A percentile compares a stretch with the other conserved stretches of the same genome.
Conservation (phyloP, 2,888 invertebrate species). For the Drosophila tripunctata region DNA sequence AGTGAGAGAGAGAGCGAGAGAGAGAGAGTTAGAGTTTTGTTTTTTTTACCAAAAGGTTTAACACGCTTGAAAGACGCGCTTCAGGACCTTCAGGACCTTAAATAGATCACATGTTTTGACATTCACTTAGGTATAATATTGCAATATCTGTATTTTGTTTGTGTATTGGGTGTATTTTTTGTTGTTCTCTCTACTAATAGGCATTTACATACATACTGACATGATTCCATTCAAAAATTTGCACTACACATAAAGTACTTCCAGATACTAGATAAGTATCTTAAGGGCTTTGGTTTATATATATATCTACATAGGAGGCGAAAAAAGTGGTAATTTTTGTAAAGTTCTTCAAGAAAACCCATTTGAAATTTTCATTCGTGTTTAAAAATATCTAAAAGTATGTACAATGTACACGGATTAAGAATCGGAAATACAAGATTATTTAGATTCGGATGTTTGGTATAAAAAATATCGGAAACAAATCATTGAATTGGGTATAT, state of each 20-base stretch:
- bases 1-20: conserved; percentile 33
- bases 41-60: conserved; percentile 58
- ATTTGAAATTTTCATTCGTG: too few relatives aligned
- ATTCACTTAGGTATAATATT: conserved; percentile 81
- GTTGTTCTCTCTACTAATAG: conserved; percentile 43
- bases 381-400: too few relatives aligned
- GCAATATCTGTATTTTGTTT: conserved; percentile 53
- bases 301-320: too few relatives aligned
- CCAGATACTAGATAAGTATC: conserved; percentile 27
- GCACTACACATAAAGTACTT: conserved; percentile 22
- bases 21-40: conserved; percentile 39
- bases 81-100: conserved; percentile 79
- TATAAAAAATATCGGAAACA: too few relatives aligned
- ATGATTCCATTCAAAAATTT: conserved; percentile 21
- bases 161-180: conserved; percentile 2
- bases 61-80: conserved; percentile 44
- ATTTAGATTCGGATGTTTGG: too few relatives aligned
- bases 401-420: too few relatives aligned
- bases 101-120: conserved; percentile 84
- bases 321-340: too few relatives aligned
- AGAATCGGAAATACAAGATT: too few relatives aligned
- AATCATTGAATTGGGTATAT: too few relatives aligned
- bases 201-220: conserved; percentile 47
- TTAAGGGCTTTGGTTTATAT: too few relatives aligned
- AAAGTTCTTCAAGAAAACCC: too few relatives aligned